Percentiles rank a stretch among this genome's conserved stretches.
Evolutionary conservation across 1,140 invertebrate species (phyloP).

Genomic region (Caenorhabditis inopinata): DNA sequence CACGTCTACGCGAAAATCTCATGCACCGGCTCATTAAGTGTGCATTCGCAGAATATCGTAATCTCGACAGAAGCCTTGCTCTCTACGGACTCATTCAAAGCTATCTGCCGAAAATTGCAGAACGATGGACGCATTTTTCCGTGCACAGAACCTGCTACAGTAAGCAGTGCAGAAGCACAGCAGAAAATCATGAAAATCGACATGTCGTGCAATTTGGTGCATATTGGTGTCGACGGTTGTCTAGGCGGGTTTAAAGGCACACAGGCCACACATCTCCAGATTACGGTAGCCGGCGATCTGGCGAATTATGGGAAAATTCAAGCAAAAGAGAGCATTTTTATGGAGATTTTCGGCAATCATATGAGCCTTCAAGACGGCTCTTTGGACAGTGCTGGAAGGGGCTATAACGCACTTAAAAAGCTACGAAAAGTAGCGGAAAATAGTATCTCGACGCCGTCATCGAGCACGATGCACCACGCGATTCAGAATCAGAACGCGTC

Average conservation of each 20-base stretch:
- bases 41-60: slow-evolving; percentile 21
- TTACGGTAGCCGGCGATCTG: neutral
- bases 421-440: neutral
- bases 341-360: neutral
- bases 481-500: slow-evolving; percentile 30
- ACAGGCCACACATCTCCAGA: neutral
- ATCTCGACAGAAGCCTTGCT: slow-evolving; percentile 28
- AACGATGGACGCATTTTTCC: slow-evolving; percentile 35
- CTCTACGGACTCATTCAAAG: neutral
- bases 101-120: slow-evolving; percentile 27
- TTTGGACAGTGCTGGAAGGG: slow-evolving; percentile 39
- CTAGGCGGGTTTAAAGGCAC: neutral
- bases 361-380: slow-evolving; percentile 11
- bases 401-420: neutral
- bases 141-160: neutral
- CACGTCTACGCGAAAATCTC: slow-evolving; percentile 37
- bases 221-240: slow-evolving; percentile 35
- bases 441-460: slow-evolving; percentile 11
- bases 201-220: neutral
- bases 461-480: neutral
- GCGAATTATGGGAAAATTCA: slow-evolving; percentile 33
- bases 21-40: neutral
- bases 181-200: slow-evolving; percentile 40
- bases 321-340: neutral
- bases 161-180: too few species aligned